Evolutionary conservation across 2,888 invertebrate species (phyloP).

Genomic region (Loripinus fragilis): DNA sequence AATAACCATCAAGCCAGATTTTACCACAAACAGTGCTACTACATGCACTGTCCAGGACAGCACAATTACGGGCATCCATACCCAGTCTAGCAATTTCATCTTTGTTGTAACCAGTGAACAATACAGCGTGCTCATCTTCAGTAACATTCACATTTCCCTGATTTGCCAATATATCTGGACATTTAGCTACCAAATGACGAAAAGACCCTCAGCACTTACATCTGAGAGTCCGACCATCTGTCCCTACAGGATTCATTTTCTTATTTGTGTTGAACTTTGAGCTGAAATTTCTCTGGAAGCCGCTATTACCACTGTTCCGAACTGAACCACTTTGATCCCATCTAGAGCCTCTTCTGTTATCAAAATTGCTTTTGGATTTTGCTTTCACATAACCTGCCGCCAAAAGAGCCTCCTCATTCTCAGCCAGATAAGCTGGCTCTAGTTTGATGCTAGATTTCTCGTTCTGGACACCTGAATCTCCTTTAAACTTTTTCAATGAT

Average conservation of each 20-base stretch:
- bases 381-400: no score
- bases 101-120: slow-evolving; percentile 36
- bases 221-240: slow-evolving; percentile 13
- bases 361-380: no score
- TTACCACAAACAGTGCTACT: slow-evolving; percentile 24
- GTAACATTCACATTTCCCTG: not conserved
- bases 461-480: no score
- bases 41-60: slow-evolving; percentile 22
- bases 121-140: not conserved
- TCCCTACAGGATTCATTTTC: not conserved
- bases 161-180: slow-evolving; percentile 16
- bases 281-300: no score
- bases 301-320: no score
- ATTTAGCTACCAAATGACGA: slow-evolving; percentile 26
- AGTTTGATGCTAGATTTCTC: no score
- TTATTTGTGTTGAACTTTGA: no score
- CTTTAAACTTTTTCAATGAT: no score
- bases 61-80: slow-evolving; percentile 19
- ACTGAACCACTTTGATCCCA: no score
- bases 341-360: no score
- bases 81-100: not conserved
- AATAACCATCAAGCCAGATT: slow-evolving; percentile 25
- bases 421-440: no score
- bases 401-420: no score
- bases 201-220: slow-evolving; percentile 26